Percentiles rank a stretch among this genome's conserved stretches.
phyloP scores from a whole-genome alignment of 2,888 invertebrate genomes.

The Rhorus exstirpatorius region DNA sequence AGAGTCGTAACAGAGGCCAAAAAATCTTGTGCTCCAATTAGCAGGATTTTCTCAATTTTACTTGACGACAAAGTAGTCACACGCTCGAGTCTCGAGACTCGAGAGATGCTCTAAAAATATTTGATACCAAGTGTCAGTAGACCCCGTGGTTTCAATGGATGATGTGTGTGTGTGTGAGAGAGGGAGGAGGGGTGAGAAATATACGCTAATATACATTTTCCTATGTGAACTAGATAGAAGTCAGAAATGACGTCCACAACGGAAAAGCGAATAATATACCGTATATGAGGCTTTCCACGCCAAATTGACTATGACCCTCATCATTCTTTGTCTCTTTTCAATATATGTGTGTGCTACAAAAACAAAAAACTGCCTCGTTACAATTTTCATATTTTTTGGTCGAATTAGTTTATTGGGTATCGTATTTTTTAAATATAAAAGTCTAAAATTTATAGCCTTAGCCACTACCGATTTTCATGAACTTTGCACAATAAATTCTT shows the following conservation, averaged over 20 bases:
- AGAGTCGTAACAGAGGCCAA: slow-evolving; percentile 10
- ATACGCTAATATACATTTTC: slow-evolving; percentile 17
- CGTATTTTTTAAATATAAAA: too few relatives aligned
- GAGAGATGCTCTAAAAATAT: slow-evolving; percentile 69
- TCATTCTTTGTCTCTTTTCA: too few relatives aligned
- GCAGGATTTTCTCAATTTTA: slow-evolving; percentile 39
- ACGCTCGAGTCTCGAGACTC: slow-evolving; percentile 32
- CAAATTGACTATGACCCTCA: not conserved
- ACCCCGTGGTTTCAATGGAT: slow-evolving; percentile 39
- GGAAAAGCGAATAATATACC: slow-evolving; percentile 6
- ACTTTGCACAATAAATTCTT: too few relatives aligned
- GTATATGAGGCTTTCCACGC: not conserved
- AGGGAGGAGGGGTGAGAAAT: not conserved
- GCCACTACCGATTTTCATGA: not conserved
- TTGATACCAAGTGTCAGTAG: slow-evolving; percentile 68
- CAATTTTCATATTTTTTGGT: not conserved
- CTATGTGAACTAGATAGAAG: slow-evolving; percentile 42
- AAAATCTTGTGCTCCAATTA: slow-evolving; percentile 63
- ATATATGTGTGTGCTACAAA: too few relatives aligned
- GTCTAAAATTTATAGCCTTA: not conserved
- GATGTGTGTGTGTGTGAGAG: slow-evolving; percentile 21
- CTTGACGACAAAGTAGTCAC: slow-evolving; percentile 24
- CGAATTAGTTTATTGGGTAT: not conserved
- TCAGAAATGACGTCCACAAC: slow-evolving; percentile 31
- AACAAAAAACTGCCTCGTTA: too few relatives aligned